Evolutionary conservation across 1,140 invertebrate species (phyloP).

Genomic region (Physella acuta): DNA sequence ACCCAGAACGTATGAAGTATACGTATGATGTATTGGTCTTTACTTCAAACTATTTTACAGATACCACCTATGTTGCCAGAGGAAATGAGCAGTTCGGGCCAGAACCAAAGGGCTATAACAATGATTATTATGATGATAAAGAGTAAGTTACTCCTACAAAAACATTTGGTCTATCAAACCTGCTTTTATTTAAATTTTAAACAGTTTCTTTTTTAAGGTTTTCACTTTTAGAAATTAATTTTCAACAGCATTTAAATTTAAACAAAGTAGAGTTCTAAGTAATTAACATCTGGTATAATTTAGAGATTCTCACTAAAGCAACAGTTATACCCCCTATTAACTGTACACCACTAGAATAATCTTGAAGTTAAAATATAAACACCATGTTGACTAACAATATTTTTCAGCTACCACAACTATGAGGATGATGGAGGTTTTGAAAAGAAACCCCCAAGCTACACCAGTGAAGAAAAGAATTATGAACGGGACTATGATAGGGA

Average conservation of each 20-base stretch:
- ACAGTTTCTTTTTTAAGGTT: constrained; percentile 1
- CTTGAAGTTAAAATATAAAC: too few relatives aligned
- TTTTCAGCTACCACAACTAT: constrained; percentile 12
- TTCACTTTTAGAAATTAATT: too few relatives aligned
- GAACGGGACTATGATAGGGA: neutral
- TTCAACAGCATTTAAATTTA: too few relatives aligned
- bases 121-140: constrained; percentile 33
- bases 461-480: constrained; percentile 8
- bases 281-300: too few relatives aligned
- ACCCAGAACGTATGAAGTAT: too few relatives aligned
- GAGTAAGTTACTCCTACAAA: constrained; percentile 17
- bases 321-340: too few relatives aligned
- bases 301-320: too few relatives aligned
- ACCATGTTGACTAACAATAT: too few relatives aligned
- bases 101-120: constrained; percentile 30
- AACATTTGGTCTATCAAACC: neutral
- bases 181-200: neutral
- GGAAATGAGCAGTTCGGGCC: constrained; percentile 25
- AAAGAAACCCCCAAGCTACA: constrained; percentile 14
- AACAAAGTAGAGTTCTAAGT: too few relatives aligned
- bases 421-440: constrained; percentile 16
- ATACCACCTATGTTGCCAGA: constrained; percentile 22
- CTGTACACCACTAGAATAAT: too few relatives aligned
- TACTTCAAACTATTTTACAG: constrained; percentile 25
- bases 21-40: too few relatives aligned